Conservation (phyloP, 1,140 invertebrate species). For the Lithobius niger region DNA sequence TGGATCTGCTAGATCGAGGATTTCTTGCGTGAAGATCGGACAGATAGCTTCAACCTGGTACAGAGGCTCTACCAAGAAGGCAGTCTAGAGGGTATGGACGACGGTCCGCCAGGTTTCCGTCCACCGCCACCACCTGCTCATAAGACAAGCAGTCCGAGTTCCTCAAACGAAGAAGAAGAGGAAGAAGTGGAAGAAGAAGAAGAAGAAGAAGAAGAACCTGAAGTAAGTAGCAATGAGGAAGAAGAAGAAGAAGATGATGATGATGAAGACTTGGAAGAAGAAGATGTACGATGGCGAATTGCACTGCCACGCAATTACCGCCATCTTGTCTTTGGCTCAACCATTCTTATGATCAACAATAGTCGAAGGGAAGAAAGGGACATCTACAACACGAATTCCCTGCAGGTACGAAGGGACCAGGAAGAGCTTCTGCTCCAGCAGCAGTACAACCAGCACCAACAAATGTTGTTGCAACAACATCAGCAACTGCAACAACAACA, state of each 20-base stretch:
- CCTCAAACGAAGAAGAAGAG: neutral
- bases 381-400: too few relatives aligned
- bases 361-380: too few relatives aligned
- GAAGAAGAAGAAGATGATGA: neutral
- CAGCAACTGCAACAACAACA: too few relatives aligned
- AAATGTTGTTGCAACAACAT: too few relatives aligned
- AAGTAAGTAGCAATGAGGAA: too few relatives aligned
- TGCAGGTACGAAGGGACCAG: too few relatives aligned
- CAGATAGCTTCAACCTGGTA: conserved; percentile 60
- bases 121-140: conserved; percentile 36
- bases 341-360: conserved; percentile 3
- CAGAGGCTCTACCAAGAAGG: conserved; percentile 55
- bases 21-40: too few relatives aligned
- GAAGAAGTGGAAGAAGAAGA: neutral
- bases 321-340: neutral
- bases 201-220: too few relatives aligned
- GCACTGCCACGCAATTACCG: neutral
- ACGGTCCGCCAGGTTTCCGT: conserved; percentile 37
- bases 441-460: too few relatives aligned
- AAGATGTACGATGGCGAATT: neutral
- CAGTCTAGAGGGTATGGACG: conserved; percentile 39
- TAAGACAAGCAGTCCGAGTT: neutral
- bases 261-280: neutral
- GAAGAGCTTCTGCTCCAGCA: too few relatives aligned
- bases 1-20: too few relatives aligned